A percentile compares a stretch with the other conserved stretches of the same genome.
These are phyloP conservation scores for Oligia latruncula DNA, from an alignment of 2,888 invertebrate species.

Conservation along the genomic window DNA sequence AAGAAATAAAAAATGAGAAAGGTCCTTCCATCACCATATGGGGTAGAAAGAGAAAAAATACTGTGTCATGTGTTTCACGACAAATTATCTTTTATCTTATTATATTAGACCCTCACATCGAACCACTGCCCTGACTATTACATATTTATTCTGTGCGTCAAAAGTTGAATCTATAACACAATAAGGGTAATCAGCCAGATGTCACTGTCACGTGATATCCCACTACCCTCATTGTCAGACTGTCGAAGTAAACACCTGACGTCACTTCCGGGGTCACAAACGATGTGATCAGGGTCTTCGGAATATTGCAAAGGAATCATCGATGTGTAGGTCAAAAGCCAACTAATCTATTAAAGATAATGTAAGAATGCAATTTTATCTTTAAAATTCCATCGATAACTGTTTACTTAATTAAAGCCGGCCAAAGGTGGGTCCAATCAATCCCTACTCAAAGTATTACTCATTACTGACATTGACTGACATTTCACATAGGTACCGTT, in stretches of 20 bases:
- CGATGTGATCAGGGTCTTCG: not conserved
- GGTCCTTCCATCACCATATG: no score
- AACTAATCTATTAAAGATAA: slow-evolving; percentile 46
- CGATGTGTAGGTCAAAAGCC: slow-evolving; percentile 37
- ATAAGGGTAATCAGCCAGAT: not conserved
- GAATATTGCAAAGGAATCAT: slow-evolving; percentile 19
- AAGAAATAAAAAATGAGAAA: no score
- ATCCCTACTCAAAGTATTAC: not conserved
- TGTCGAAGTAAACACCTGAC: slow-evolving; percentile 12
- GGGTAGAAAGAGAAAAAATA: no score
- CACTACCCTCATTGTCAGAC: slow-evolving; percentile 19
- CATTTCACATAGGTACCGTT: not conserved
- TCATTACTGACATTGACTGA: not conserved
- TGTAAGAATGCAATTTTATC: slow-evolving; percentile 52
- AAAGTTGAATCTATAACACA: slow-evolving; percentile 1
- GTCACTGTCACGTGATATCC: slow-evolving; percentile 13
- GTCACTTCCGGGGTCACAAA: slow-evolving; percentile 25
- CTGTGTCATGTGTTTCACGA: not conserved
- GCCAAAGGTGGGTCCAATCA: slow-evolving; percentile 28
- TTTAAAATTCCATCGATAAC: slow-evolving; percentile 44
- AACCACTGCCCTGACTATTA: not conserved
- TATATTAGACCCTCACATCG: not conserved
- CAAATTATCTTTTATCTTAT: not conserved
- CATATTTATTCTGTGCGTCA: not conserved
- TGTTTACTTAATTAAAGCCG: slow-evolving; percentile 35